phyloP scores from a whole-genome alignment of 2,888 invertebrate genomes.

The Ophion obscuratus region DNA sequence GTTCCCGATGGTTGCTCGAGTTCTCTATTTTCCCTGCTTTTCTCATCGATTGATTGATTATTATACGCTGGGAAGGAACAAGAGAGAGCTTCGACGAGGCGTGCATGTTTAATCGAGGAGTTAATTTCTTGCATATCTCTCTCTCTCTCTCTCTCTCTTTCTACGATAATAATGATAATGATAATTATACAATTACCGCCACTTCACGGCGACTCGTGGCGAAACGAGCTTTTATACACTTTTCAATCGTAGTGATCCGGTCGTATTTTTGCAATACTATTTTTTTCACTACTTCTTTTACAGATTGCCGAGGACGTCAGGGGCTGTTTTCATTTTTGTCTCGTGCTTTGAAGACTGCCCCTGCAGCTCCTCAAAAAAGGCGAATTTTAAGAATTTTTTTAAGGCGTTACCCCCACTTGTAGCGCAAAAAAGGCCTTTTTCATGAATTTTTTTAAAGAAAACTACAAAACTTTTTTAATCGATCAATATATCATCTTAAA shows the following conservation, averaged over 20 bases:
- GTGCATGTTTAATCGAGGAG: conserved; percentile 55
- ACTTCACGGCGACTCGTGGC: background rate
- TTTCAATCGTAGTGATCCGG: conserved; percentile 18
- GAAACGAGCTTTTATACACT: conserved; percentile 12
- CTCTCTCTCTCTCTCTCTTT: background rate
- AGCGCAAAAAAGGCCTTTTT: no score
- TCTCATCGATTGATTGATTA: conserved; percentile 64
- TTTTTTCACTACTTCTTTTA: conserved; percentile 12
- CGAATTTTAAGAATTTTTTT: no score
- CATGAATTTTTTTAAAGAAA: no score
- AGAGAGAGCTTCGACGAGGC: conserved; percentile 55
- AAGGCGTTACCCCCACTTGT: no score
- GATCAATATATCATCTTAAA: no score
- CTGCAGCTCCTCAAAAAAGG: no score
- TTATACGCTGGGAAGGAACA: conserved; percentile 40
- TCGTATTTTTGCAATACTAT: conserved; percentile 31
- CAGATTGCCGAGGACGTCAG: background rate
- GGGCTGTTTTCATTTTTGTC: background rate
- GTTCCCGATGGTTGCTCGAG: conserved; percentile 26
- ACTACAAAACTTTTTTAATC: no score
- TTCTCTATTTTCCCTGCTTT: conserved; percentile 45
- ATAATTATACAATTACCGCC: background rate
- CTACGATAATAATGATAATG: background rate
- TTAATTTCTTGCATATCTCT: conserved; percentile 47
- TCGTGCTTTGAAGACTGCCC: no score